Base-by-base conservation (phyloP, 2,888 invertebrate genomes). In the Cecidostiba fungosa region DNA sequence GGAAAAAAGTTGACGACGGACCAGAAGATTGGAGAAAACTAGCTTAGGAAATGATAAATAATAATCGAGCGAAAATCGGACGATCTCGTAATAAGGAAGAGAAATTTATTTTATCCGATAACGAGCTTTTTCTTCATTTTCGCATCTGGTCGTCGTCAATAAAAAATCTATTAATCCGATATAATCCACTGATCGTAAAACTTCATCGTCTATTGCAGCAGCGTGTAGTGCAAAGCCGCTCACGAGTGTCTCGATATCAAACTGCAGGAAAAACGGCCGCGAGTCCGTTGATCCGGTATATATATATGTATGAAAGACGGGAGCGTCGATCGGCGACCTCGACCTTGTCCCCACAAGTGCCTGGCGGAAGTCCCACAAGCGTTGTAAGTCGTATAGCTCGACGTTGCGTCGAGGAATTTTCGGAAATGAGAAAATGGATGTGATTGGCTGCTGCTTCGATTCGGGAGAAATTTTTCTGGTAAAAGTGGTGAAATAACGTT, bases 301-400 rank as follows among this genome's bases (percentile, higher is more conserved):
- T 43, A 12, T 12, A 12, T 43, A 12, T 43, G 12, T 8, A 43
- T 12, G 14, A 16, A 62, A 62, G 62, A 23, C 59, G n/a, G 54
- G 54, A 23, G 10, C 8, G 59, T n/a, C 26, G 81, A 59, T 66
- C 59, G 74, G 19, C n/a, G 54, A 66, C 82, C 77, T 54, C 77
- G 82, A 83, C 82, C 82, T 83, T 77, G 82, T 77, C 82, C 70
- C 23, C 54, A 16, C 32, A 19, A 14, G 16, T 19, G 29, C 14
- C 14, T 8, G n/a, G 39, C n/a, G n/a, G 82, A 83, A 83, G 70
- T 29, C 82, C 70, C 50, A 77, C 77, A 69, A 83, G 82, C 32
- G 47, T 43, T 59, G n/a, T 59, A 59, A 59, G 59, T n/a, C 43
- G 39, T 3, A n/a, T n/a, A 12, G 39, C 12, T 19, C 39, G 16